Conservation (phyloP, 2,888 invertebrate genomes). For the Athalia circularis region DNA sequence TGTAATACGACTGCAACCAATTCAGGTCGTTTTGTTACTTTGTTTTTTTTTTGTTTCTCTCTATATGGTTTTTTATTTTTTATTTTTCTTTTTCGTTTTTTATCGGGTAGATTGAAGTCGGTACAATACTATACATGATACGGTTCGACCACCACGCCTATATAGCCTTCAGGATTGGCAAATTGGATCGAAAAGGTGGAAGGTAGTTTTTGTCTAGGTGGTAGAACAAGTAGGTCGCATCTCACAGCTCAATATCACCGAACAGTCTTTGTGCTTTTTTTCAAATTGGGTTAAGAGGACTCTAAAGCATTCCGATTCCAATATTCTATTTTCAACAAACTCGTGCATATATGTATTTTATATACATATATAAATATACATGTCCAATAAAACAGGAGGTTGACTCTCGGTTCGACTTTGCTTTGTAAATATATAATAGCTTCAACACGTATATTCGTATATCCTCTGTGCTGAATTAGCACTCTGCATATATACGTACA, state of each 20-base stretch:
- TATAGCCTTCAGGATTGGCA: slow-evolving; percentile 29
- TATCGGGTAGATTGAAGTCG: neutral
- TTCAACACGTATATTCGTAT: too few relatives aligned
- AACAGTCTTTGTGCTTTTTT: slow-evolving; percentile 65
- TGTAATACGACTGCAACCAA: too few relatives aligned
- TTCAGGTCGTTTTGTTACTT: too few relatives aligned
- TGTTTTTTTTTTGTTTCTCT: too few relatives aligned
- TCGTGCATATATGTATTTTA: neutral
- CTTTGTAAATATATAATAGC: too few relatives aligned
- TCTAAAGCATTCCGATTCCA: slow-evolving; percentile 42
- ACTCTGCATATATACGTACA: too few relatives aligned
- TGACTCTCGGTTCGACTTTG: too few relatives aligned
- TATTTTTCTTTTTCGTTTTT: neutral
- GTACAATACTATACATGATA: slow-evolving; percentile 1
- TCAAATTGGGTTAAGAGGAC: slow-evolving; percentile 67
- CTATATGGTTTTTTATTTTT: too few relatives aligned
- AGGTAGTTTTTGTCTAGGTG: slow-evolving; percentile 32
- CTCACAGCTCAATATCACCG: slow-evolving; percentile 69
- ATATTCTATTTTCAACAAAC: slow-evolving; percentile 41
- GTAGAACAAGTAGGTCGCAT: slow-evolving; percentile 67
- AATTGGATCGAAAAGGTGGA: slow-evolving; percentile 30
- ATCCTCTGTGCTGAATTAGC: too few relatives aligned
- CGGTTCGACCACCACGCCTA: neutral
- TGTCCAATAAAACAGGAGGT: too few relatives aligned
- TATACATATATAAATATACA: too few relatives aligned